Conservation (phyloP, 2,888 invertebrate species). For the Drosophila hamatofila region DNA sequence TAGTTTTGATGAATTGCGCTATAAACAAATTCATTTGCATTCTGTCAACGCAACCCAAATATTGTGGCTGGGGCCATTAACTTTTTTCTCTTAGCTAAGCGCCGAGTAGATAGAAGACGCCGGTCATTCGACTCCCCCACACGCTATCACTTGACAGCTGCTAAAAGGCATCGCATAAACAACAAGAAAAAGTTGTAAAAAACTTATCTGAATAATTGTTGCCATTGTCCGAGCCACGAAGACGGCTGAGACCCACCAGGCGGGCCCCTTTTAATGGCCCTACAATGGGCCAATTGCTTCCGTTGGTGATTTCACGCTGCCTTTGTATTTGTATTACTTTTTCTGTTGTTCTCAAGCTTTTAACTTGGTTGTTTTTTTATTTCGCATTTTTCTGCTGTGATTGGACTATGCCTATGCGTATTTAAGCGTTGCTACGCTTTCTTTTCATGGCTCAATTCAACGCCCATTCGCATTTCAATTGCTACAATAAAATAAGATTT, state of each 20-base stretch:
- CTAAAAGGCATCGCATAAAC: conserved; percentile 48
- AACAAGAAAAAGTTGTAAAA: conserved; percentile 46
- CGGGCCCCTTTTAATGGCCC: conserved; percentile 51
- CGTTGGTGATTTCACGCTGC: conserved; percentile 34
- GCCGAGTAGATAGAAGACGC: not conserved
- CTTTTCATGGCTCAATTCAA: conserved; percentile 76
- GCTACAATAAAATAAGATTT: conserved; percentile 73
- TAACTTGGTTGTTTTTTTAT: conserved; percentile 3
- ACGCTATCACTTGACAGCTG: conserved; percentile 49
- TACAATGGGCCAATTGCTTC: conserved; percentile 59
- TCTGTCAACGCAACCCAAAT: conserved; percentile 24
- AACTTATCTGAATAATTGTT: conserved; percentile 71
- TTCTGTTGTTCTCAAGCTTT: conserved; percentile 24
- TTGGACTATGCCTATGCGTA: conserved; percentile 48
- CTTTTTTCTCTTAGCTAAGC: conserved; percentile 4
- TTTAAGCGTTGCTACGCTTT: conserved; percentile 50
- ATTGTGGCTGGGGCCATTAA: conserved; percentile 19
- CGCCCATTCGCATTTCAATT: conserved; percentile 79
- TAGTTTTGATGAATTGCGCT: conserved; percentile 64
- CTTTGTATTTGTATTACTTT: conserved; percentile 19
- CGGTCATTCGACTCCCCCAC: conserved; percentile 7
- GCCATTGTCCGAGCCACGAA: conserved; percentile 47
- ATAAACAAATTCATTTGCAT: conserved; percentile 48
- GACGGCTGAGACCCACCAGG: conserved; percentile 34
- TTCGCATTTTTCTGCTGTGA: not conserved